Evolutionary conservation across 2,888 invertebrate genomes (phyloP), one percentile per base, ranked within the genome.

Genomic region (Aporophyla lueneburgensis): DNA sequence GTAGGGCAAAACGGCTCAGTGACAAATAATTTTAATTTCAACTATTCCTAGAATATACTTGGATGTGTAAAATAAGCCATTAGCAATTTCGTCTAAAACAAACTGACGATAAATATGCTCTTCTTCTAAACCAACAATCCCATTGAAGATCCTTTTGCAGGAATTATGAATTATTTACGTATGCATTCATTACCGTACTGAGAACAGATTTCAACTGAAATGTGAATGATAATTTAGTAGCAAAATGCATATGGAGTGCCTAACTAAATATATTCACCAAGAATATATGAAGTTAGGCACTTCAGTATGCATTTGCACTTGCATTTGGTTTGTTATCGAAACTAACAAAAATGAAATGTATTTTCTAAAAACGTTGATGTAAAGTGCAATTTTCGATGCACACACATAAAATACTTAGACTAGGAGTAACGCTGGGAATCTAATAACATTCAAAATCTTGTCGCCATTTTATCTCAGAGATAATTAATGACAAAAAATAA

Each of bases 71-170:
- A 27, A 14, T 33, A 62, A 54, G 16, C 16, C 46, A 65, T 56
- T 75, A 40, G 65, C 54, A 75, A 75, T 43, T 59, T 53, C 7
- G 10, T n/a, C 24, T 61, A 53, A 78, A 69, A 78, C 10, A n/a
- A 61, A 24, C 21, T 4, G 10, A 14, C 33, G 5, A 27, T 46
- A 58, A 58, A n/a, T n/a, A n/a, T n/a, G n/a, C n/a, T 40, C 14
- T 46, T 46, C 14, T n/a, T n/a, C 59, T 9, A 40, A 78, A 14
- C 0, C 5, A 49, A 10, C 12, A 24, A 33, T 51, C 58, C 9
- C 5, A 53, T 33, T 70, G 33, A 1, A 78, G 16, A 19, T 27
- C 24, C 21, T 53, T n/a, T 54, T 54, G 19, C 27, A 54, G 43
- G 16, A 19, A 43, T 27, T 43, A 24, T 21, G 9, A 67, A 59